Evolutionary conservation across 23 tunicate genomes (phyloP).

Genomic region (Ascidia mentula): DNA sequence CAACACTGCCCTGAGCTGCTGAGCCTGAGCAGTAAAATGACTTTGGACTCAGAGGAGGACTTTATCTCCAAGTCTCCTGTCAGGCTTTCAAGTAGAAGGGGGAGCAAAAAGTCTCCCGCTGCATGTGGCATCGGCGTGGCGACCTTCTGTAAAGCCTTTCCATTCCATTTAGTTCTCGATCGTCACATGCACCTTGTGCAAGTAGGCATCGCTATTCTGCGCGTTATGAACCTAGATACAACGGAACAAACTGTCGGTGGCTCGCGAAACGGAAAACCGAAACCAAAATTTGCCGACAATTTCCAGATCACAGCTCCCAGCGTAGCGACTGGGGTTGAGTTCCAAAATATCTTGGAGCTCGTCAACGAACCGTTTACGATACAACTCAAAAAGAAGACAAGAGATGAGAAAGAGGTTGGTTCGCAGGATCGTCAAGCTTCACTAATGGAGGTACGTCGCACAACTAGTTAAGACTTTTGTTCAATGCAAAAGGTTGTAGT

Average conservation of each 20-base stretch:
- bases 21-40: not conserved
- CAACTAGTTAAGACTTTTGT: not conserved
- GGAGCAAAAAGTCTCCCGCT: not conserved
- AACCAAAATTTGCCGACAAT: slow-evolving; percentile 35
- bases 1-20: not conserved
- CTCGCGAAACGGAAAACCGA: not conserved
- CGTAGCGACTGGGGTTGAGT: not conserved
- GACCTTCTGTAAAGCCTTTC: slow-evolving; percentile 76
- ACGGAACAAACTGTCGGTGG: not conserved
- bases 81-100: not conserved
- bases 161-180: slow-evolving; percentile 73
- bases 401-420: not conserved
- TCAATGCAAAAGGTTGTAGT: not conserved
- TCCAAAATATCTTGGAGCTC: slow-evolving; percentile 9
- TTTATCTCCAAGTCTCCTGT: not conserved
- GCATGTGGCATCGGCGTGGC: slow-evolving; percentile 32
- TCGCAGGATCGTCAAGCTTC: not conserved
- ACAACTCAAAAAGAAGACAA: not conserved
- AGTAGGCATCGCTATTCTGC: slow-evolving; percentile 61
- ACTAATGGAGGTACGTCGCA: not conserved
- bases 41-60: not conserved
- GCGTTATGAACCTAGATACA: slow-evolving; percentile 16
- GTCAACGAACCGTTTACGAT: slow-evolving; percentile 46
- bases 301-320: slow-evolving; percentile 57
- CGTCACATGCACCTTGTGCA: slow-evolving; percentile 62